Evolutionary conservation across 2,113 vertebrate species (phyloP).

Genomic region (Gadus chalcogrammus): DNA sequence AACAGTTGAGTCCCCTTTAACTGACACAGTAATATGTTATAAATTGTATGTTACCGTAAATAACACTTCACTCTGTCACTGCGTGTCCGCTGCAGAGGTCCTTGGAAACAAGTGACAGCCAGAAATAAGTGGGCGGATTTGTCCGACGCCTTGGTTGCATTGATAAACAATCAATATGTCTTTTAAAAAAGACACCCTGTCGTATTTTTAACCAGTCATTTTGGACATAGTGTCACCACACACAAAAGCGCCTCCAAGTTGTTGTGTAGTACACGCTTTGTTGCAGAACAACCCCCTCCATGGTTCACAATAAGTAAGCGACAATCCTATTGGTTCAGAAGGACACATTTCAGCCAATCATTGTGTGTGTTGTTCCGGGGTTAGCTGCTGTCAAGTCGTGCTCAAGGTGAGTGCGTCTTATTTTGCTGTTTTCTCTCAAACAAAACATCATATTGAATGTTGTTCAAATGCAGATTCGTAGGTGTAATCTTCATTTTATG

Average conservation of each 20-base stretch:
- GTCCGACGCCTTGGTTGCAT: not conserved
- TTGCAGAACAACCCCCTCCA: not conserved
- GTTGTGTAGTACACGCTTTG: constrained; percentile 21
- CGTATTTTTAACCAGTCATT: too few species aligned
- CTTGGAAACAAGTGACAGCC: not conserved
- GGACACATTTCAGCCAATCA: constrained; percentile 41
- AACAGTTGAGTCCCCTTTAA: too few species aligned
- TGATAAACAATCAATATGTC: too few species aligned
- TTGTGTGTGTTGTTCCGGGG: not conserved
- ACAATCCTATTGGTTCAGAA: constrained; percentile 50
- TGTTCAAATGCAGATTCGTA: not conserved
- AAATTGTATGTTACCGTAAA: too few species aligned
- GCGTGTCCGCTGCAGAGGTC: too few species aligned
- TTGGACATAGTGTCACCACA: too few species aligned
- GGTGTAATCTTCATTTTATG: not conserved
- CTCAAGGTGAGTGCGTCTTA: constrained; percentile 65
- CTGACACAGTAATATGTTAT: not conserved
- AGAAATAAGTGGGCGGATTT: not conserved
- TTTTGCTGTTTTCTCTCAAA: not conserved
- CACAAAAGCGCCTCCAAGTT: constrained; percentile 12
- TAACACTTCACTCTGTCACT: too few species aligned
- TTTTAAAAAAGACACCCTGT: too few species aligned
- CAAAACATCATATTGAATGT: not conserved
- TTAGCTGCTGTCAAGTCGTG: constrained; percentile 1
- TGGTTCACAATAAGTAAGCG: constrained; percentile 24